Evolutionary conservation across 1,140 invertebrate species (phyloP), one percentile per base, ranked within the genome.

Genomic region (Paraescarpia echinospica): DNA sequence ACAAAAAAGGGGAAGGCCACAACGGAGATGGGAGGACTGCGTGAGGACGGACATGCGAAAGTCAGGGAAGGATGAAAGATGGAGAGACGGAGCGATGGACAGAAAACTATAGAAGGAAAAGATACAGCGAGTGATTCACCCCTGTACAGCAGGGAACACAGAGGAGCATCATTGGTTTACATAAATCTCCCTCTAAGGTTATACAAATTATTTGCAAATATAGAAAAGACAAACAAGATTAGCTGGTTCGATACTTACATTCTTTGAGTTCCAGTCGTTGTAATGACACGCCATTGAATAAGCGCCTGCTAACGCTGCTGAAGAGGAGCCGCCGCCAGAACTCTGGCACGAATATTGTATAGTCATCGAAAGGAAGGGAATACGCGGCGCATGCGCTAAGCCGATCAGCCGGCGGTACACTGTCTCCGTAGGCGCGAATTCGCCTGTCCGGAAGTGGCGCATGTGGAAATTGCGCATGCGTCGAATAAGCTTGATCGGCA

Each of bases 251-350:
- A 41, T 77, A 77, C 59, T 2, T 77, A 77, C 59, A 77, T 77
- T 77, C 12, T 77, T 77, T 77, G 9, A 77, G 22, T 18, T 18
- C 59, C 22, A 77, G 59, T 77, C 27, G 59, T 27, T 77, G 59
- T 31, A 77, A 31, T 22, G 59, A 77, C 22, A 77, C 59, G 27
- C 59, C 59, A 18, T 77, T 77, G 27, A 77, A 27, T 2, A 77
- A 6, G 59, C 4, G 14, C 8, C 4, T 77, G 59, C 22, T 22
- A 18, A 77, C 59, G 59, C 59, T 31, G 34, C 34, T 90, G 35
- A 90, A 90, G 14, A 90, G 35, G 27, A 90, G 90, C 8, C 27
- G 34, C n/a, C 90, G 34, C 90, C 90, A 90, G 35, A 90, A 90
- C 34, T 35, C 34, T 90, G 90, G 90, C 34, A 90, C 35, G 90